Evolutionary conservation across 2,113 vertebrate genomes (phyloP), one percentile per base, ranked within the genome.

Genomic region (Chamaetylas fuelleborni): DNA sequence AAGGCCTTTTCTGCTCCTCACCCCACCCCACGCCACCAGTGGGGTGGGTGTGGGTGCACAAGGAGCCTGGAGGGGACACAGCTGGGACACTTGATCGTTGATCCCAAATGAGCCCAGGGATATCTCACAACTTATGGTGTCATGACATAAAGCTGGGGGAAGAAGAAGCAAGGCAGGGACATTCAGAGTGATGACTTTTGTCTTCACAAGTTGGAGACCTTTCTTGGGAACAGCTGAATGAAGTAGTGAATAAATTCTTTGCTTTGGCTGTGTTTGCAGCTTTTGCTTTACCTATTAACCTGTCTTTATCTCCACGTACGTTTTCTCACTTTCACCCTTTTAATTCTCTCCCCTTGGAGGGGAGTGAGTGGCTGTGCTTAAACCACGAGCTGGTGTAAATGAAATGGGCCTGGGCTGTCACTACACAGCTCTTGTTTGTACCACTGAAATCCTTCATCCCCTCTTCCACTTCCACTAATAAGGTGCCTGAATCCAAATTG

Each of bases 1-100:
- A 81, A 80, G 9, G 23, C 4, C 9, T 72, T 48, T 67, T n/a
- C 12, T 50, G 31, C 19, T 48, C 6, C 47, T 76, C 62, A 15
- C 8, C 28, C 43, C 53, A 12, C 15, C 2, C 11, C 14, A 11
- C 1, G 1, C 3, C 28, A 26, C 5, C 31, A 66, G 28, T 0
- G 3, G 48, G n/a, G 8, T 29, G 28, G 8, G 20, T 54, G 22
- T 31, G 42, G 45, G 9, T 25, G 7, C n/a, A 71, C 57, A 66
- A 56, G 51, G 1, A 17, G 5, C 2, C 53, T 13, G 14, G 53
- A 57, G 47, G 25, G 22, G 14, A 23, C 29, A 33, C 8, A 50
- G 36, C 14, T 2, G 29, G 22, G 33, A 80, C 12, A 65, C 28
- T 4, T 45, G 61, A 65, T 29, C 34, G 28, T 4, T 45, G 62